These are phyloP conservation scores for Bothrops jararaca DNA, from an alignment of 2,113 vertebrate species.

Conservation along the genomic window DNA sequence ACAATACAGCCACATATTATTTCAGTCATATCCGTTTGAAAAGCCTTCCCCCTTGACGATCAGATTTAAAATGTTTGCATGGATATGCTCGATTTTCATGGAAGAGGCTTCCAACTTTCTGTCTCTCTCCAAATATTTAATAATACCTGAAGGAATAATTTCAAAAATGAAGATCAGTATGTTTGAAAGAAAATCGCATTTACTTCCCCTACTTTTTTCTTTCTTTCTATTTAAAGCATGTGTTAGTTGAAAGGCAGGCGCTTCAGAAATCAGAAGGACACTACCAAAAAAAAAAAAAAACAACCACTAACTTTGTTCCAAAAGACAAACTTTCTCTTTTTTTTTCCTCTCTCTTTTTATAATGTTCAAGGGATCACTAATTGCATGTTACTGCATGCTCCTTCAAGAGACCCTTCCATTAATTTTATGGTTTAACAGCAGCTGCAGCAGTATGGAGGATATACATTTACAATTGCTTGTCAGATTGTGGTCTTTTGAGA, in stretches of 20 bases:
- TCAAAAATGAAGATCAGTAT: neutral
- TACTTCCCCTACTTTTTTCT: neutral
- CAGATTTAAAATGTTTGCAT: neutral
- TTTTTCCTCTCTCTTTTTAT: slow-evolving; percentile 35
- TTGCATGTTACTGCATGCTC: slow-evolving; percentile 63
- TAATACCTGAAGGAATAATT: neutral
- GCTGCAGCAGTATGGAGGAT: slow-evolving; percentile 48
- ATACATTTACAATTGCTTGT: slow-evolving; percentile 25
- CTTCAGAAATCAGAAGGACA: slow-evolving; percentile 36
- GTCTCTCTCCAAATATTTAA: neutral
- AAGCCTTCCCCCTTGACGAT: neutral
- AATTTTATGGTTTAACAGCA: slow-evolving; percentile 55
- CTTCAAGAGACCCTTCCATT: slow-evolving; percentile 44
- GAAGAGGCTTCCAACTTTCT: neutral
- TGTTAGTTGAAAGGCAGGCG: slow-evolving; percentile 42
- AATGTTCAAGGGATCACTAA: slow-evolving; percentile 56
- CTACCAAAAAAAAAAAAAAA: slow-evolving; percentile 31
- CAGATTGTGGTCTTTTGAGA: slow-evolving; percentile 19
- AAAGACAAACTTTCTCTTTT: slow-evolving; percentile 14
- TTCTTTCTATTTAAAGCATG: neutral
- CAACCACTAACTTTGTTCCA: slow-evolving; percentile 38
- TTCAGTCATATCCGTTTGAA: neutral
- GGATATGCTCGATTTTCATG: neutral
- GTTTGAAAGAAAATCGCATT: neutral
- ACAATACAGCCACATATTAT: neutral